These are phyloP conservation scores for Cyclina sinensis DNA, from an alignment of 1,140 invertebrate species.

Conservation along the genomic window DNA sequence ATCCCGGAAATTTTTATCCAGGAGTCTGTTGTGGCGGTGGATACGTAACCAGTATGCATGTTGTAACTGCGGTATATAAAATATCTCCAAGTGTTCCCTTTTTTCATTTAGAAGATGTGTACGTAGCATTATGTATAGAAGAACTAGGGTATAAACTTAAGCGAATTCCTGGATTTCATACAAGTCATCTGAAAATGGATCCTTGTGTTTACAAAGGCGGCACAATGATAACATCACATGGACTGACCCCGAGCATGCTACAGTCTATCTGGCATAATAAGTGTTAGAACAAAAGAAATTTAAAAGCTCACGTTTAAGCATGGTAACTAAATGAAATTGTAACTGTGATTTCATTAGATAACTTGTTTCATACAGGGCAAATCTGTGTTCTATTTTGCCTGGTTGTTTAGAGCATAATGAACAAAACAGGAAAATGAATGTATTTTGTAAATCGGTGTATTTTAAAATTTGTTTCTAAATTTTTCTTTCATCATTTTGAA, in stretches of 20 bases:
- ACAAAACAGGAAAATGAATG: too few relatives aligned
- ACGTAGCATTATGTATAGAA: conserved; percentile 81
- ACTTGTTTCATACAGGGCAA: too few relatives aligned
- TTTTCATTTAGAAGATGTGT: conserved; percentile 86
- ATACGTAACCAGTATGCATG: conserved; percentile 84
- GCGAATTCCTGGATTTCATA: conserved; percentile 68
- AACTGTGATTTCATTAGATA: too few relatives aligned
- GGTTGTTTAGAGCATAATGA: too few relatives aligned
- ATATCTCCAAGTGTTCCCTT: conserved; percentile 81
- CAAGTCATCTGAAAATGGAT: background rate
- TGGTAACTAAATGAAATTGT: too few relatives aligned
- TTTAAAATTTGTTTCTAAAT: too few relatives aligned
- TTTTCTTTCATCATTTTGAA: too few relatives aligned
- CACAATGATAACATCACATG: background rate
- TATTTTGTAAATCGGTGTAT: too few relatives aligned
- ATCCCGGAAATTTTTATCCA: conserved; percentile 84
- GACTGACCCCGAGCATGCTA: conserved; percentile 3
- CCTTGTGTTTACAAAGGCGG: conserved; percentile 36
- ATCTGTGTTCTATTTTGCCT: too few relatives aligned
- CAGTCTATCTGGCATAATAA: conserved; percentile 8
- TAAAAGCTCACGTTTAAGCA: too few relatives aligned
- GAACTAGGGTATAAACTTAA: conserved; percentile 65
- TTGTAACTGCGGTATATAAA: conserved; percentile 80
- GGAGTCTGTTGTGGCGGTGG: conserved; percentile 86
- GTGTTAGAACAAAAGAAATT: background rate